Conservation (phyloP, 2,888 invertebrate genomes). For the Drosophila phalerata region DNA sequence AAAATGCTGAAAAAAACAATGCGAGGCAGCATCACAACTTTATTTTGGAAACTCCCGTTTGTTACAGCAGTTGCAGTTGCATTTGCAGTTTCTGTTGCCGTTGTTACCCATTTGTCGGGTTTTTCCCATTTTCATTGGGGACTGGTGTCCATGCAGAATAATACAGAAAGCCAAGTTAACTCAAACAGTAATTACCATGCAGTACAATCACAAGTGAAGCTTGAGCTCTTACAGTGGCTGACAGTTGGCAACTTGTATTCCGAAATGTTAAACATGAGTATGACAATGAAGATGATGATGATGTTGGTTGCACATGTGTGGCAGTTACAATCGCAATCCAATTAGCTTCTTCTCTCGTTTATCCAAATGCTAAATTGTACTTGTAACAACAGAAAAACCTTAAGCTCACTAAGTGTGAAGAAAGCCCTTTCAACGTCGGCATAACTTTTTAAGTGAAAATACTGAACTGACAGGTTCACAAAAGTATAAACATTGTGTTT, state of each 20-base stretch:
- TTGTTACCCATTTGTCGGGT: slow-evolving; percentile 6
- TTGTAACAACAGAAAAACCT: neutral
- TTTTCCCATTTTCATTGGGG: slow-evolving; percentile 12
- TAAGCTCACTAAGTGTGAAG: neutral
- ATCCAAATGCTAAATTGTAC: slow-evolving; percentile 7
- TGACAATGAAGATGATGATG: slow-evolving; percentile 28
- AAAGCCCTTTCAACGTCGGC: slow-evolving; percentile 13
- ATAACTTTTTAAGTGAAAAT: slow-evolving; percentile 27
- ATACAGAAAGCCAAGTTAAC: slow-evolving; percentile 4
- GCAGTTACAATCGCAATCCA: slow-evolving; percentile 42
- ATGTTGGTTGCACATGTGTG: slow-evolving; percentile 30
- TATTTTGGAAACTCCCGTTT: slow-evolving; percentile 46
- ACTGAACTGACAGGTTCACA: slow-evolving; percentile 4
- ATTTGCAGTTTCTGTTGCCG: slow-evolving; percentile 5
- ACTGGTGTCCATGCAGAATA: slow-evolving; percentile 11
- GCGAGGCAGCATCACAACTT: slow-evolving; percentile 1
- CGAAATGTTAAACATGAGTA: slow-evolving; percentile 12
- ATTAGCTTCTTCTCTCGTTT: slow-evolving; percentile 31
- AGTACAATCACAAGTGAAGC: slow-evolving; percentile 20
- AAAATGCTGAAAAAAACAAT: slow-evolving; percentile 5
- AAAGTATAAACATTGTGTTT: neutral
- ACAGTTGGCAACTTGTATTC: slow-evolving; percentile 16
- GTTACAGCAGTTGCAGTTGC: slow-evolving; percentile 7
- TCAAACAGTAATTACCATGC: slow-evolving; percentile 31
- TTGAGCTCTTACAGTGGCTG: slow-evolving; percentile 7